Evolutionary conservation across 1,140 invertebrate genomes (phyloP).

Genomic region (Drosophila prosaltans): DNA sequence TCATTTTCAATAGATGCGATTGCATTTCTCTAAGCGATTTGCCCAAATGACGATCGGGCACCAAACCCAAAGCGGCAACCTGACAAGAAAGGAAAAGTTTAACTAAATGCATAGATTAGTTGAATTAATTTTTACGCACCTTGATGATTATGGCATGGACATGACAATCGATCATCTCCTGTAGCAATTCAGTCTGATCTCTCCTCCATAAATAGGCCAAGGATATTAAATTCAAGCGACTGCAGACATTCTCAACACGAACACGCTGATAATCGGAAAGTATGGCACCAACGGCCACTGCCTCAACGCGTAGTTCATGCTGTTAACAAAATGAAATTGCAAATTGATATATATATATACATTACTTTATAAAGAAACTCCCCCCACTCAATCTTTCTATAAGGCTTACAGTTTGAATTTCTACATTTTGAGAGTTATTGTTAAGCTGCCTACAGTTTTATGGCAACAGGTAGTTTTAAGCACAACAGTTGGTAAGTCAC

Average conservation of each 20-base stretch:
- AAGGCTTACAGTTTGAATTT: no score
- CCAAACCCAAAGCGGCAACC: conserved; percentile 95
- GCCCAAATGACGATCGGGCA: conserved; percentile 93
- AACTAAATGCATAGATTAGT: not conserved
- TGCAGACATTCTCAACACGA: conserved; percentile 99
- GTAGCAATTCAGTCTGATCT: conserved; percentile 96
- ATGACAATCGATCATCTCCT: conserved; percentile 97
- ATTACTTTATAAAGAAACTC: not conserved
- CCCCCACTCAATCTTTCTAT: no score
- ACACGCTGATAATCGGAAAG: conserved; percentile 98
- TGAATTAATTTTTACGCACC: conserved; percentile 59
- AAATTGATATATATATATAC: not conserved
- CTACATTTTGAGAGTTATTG: no score
- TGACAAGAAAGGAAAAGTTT: conserved; percentile 18
- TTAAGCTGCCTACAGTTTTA: no score
- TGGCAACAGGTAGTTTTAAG: no score
- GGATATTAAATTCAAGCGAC: conserved; percentile 92
- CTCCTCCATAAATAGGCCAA: conserved; percentile 97
- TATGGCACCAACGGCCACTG: conserved; percentile 98
- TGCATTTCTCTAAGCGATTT: conserved; percentile 93
- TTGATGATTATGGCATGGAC: conserved; percentile 98
- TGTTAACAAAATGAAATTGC: conserved; percentile 74
- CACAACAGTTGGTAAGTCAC: no score
- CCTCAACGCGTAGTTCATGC: conserved; percentile 92
- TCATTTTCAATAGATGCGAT: conserved; percentile 93